Percentiles rank a stretch among this genome's conserved stretches.
These are phyloP conservation scores for Hippoglossus hippoglossus DNA, from an alignment of 2,797 vertebrate genomes.

Conservation along the genomic window DNA sequence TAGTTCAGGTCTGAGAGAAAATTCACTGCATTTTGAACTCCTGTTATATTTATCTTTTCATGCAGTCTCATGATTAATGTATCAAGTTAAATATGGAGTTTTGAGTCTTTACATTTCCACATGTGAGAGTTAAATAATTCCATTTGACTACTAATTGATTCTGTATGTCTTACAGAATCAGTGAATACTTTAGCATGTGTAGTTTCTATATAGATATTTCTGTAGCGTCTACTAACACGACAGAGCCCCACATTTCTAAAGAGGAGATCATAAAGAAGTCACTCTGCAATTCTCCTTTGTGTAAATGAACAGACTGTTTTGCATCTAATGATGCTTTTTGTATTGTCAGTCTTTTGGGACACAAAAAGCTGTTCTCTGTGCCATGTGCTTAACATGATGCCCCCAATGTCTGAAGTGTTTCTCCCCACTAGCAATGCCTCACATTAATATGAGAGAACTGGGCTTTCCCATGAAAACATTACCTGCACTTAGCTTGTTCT, in stretches of 20 bases:
- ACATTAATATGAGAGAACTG: slow-evolving; percentile 27
- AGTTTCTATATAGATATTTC: not conserved
- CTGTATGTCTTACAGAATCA: not conserved
- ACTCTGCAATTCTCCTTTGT: slow-evolving; percentile 20
- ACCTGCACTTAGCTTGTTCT: slow-evolving; percentile 66
- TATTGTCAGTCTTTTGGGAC: slow-evolving; percentile 14
- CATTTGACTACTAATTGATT: not conserved
- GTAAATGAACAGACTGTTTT: slow-evolving; percentile 30
- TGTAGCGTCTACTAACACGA: not conserved
- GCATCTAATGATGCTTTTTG: slow-evolving; percentile 43
- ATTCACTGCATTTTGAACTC: slow-evolving; percentile 26
- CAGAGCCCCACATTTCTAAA: not conserved
- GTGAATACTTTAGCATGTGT: not conserved
- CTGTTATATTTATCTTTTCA: slow-evolving; percentile 9
- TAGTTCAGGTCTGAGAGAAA: slow-evolving; percentile 1
- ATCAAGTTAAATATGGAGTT: slow-evolving; percentile 13
- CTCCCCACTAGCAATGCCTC: slow-evolving; percentile 45
- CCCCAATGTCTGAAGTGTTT: slow-evolving; percentile 49
- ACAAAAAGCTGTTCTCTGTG: slow-evolving; percentile 38
- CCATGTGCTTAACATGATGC: slow-evolving; percentile 39
- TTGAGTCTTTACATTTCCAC: not conserved
- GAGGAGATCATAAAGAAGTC: slow-evolving; percentile 11
- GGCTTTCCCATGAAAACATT: slow-evolving; percentile 67
- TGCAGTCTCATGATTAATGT: slow-evolving; percentile 9
- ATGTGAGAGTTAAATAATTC: too few species aligned